Evolutionary conservation across 2,113 vertebrate species (phyloP), one percentile per base, ranked within the genome.

Genomic region (Tretioscincus oriximinensis): DNA sequence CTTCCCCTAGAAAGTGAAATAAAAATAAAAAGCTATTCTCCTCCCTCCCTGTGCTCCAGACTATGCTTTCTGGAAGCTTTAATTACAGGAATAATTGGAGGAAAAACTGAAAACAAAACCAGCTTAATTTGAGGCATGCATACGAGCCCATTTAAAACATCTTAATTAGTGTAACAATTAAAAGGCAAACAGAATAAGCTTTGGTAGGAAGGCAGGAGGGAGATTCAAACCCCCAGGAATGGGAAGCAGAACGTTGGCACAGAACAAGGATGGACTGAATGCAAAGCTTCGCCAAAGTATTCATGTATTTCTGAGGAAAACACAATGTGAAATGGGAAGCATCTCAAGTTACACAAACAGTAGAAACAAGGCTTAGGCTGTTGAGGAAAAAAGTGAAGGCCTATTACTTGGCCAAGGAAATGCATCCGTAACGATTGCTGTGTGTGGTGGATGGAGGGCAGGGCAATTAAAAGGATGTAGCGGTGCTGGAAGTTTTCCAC

Each of bases 31-130:
- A 61, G 11, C 5, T 26, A 41, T 60, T n/a, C 29, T 61, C 9
- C 72, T 79, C 47, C 76, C 81, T 83, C 76, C 75, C 4, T 81
- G 83, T 8, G 18, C 66, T 14, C 29, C 86, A 65, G 66, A 49
- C 51, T 47, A 71, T 72, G 77, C 63, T 87, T 90, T 86, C 83
- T 65, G 58, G 66, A 58, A 73, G 81, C 78, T 90, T 71, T 91
- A 92, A 89, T 93, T 88, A 88, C 45, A 85, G 80, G 2, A 86
- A 47, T 85, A 90, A 89, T 85, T 88, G 73, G 88, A 70, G 77
- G 88, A 66, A 87, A 84, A 79, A 31, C 9, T 76, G 68, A 81
- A 79, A 89, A 87, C n/a, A 85, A 78, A 90, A 74, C 78, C 60
- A 86, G 65, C 77, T 88, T 84, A 87, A 89, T 90, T 77, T 87